These are phyloP conservation scores for Micronycteris hirsuta DNA, from an alignment of 2,113 vertebrate genomes.

Conservation along the genomic window DNA sequence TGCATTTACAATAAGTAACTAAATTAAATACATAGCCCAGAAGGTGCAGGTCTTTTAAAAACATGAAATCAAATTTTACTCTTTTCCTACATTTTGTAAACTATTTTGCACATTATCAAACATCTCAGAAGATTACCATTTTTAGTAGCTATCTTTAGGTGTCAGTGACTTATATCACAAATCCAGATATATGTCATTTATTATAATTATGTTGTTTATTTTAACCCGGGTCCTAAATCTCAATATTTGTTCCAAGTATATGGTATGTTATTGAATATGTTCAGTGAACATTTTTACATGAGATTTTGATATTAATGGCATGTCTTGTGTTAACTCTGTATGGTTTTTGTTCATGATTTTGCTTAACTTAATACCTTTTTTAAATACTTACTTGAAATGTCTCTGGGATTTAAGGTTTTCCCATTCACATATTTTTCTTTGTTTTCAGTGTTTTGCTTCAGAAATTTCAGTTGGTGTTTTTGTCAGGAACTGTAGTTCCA, in stretches of 20 bases:
- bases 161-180: neutral
- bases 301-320: constrained; percentile 17
- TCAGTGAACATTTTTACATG: neutral
- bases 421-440: neutral
- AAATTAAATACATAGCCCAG: constrained; percentile 32
- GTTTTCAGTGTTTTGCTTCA: neutral
- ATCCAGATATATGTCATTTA: neutral
- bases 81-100: constrained; percentile 35
- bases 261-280: constrained; percentile 26
- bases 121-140: constrained; percentile 22
- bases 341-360: constrained; percentile 54
- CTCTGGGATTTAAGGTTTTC: constrained; percentile 27
- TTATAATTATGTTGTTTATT: constrained; percentile 30
- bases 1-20: constrained; percentile 52
- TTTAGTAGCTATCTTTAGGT: constrained; percentile 36
- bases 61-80: constrained; percentile 58
- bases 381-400: constrained; percentile 49
- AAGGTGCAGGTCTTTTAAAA: constrained; percentile 56
- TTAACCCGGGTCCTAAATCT: constrained; percentile 1
- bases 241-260: constrained; percentile 31
- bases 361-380: neutral
- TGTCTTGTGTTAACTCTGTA: neutral
- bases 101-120: neutral
- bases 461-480: neutral
- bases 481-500: neutral